Evolutionary conservation across 2,888 invertebrate species (phyloP).

Genomic region (Cylindroiulus punctatus): DNA sequence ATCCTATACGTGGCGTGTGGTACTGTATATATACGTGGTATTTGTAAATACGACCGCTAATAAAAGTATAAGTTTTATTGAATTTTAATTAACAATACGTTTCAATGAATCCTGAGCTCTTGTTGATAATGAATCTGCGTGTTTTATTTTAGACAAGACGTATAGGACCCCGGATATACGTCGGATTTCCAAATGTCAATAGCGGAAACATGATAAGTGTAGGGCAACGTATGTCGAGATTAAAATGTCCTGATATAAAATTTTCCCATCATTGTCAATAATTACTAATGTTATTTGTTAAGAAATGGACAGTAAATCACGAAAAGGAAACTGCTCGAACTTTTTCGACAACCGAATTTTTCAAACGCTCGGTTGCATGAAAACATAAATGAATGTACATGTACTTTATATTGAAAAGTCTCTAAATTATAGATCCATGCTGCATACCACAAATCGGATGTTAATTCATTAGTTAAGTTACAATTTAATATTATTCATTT

Average conservation of each 20-base stretch:
- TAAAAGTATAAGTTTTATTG: slow-evolving; percentile 32
- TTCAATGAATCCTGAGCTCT: neutral
- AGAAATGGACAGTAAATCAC: neutral
- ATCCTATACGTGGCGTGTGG: neutral
- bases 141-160: neutral
- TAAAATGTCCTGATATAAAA: neutral
- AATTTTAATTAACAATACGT: neutral
- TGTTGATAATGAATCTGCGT: neutral
- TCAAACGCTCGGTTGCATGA: no score
- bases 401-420: no score
- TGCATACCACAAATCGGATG: no score
- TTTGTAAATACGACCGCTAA: neutral
- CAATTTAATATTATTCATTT: no score
- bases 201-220: slow-evolving; percentile 35
- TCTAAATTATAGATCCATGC: no score
- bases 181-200: slow-evolving; percentile 30
- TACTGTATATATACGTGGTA: neutral
- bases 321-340: neutral
- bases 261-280: slow-evolving; percentile 13
- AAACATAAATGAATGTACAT: no score
- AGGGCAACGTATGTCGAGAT: neutral
- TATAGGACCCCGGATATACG: slow-evolving; percentile 28
- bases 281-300: neutral
- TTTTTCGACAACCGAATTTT: no score
- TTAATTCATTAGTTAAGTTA: no score